Evolutionary conservation across 2,888 invertebrate genomes (phyloP).

Genomic region (Drosophila meridionalis): DNA sequence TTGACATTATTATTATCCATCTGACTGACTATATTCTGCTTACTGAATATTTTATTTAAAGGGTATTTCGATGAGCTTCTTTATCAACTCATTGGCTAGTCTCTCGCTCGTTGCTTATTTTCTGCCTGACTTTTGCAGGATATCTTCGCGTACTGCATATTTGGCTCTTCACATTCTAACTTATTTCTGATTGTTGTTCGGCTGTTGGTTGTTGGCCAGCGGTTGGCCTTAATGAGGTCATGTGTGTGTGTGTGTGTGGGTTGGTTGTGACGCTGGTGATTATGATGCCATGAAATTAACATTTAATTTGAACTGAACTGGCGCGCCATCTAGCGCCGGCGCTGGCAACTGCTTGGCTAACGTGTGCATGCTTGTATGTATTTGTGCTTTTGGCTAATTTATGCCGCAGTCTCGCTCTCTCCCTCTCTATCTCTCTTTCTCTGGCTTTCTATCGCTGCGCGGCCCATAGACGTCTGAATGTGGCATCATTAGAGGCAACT

Average conservation of each 20-base stretch:
- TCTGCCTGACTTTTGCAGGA: constrained; percentile 8
- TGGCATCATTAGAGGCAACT: constrained; percentile 78
- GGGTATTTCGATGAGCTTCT: neutral
- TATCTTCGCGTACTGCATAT: constrained; percentile 16
- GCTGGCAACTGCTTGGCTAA: constrained; percentile 10
- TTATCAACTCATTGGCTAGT: neutral
- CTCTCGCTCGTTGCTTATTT: neutral
- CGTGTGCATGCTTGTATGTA: constrained; percentile 22
- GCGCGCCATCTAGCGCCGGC: constrained; percentile 65
- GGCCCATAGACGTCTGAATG: constrained; percentile 65
- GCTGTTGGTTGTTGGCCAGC: constrained; percentile 56
- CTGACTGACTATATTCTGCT: no score
- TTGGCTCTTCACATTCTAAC: constrained; percentile 26
- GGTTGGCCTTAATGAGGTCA: constrained; percentile 77
- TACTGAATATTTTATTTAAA: neutral
- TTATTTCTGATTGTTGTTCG: constrained; percentile 56
- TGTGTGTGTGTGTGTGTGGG: constrained; percentile 64
- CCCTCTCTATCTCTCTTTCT: neutral
- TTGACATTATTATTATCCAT: neutral
- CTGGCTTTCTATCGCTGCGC: neutral
- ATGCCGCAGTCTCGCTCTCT: constrained; percentile 52
- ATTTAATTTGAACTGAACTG: constrained; percentile 76
- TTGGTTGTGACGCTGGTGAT: constrained; percentile 68
- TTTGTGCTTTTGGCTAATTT: constrained; percentile 68
- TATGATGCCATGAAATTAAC: constrained; percentile 81